Evolutionary conservation across 2,797 vertebrate species (phyloP).

Genomic region (Chiroxiphia lanceolata): DNA sequence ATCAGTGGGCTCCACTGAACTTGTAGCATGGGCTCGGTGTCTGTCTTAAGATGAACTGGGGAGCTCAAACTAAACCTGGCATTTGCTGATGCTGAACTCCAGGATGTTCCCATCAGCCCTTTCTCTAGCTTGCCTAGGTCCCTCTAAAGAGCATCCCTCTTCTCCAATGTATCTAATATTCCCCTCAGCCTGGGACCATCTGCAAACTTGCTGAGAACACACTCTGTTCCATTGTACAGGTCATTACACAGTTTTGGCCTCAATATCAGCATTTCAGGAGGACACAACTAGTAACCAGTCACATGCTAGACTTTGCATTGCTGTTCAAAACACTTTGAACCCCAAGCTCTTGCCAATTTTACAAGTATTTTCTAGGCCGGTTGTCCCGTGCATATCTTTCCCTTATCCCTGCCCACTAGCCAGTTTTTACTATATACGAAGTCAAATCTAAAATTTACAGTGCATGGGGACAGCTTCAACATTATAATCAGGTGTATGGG

Average conservation of each 20-base stretch:
- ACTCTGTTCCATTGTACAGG: neutral
- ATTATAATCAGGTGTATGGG: neutral
- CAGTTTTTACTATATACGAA: neutral
- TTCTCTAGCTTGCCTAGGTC: neutral
- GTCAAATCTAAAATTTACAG: neutral
- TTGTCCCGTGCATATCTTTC: neutral
- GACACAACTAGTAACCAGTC: neutral
- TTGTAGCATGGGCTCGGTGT: neutral
- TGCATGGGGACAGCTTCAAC: rapidly evolving
- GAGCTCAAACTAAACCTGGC: neutral
- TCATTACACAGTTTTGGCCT: neutral
- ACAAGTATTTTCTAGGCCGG: neutral
- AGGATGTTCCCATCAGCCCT: neutral
- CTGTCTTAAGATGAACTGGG: neutral
- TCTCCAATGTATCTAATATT: rapidly evolving
- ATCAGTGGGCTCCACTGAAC: neutral
- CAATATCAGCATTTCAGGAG: neutral
- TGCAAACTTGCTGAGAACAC: neutral
- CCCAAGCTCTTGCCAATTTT: neutral
- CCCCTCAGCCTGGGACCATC: neutral
- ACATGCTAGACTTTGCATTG: neutral
- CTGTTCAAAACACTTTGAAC: neutral
- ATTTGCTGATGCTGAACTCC: neutral
- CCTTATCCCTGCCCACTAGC: neutral
- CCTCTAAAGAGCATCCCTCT: neutral